Evolutionary conservation across 2,113 vertebrate genomes (phyloP).

Genomic region (Okapia johnstoni): DNA sequence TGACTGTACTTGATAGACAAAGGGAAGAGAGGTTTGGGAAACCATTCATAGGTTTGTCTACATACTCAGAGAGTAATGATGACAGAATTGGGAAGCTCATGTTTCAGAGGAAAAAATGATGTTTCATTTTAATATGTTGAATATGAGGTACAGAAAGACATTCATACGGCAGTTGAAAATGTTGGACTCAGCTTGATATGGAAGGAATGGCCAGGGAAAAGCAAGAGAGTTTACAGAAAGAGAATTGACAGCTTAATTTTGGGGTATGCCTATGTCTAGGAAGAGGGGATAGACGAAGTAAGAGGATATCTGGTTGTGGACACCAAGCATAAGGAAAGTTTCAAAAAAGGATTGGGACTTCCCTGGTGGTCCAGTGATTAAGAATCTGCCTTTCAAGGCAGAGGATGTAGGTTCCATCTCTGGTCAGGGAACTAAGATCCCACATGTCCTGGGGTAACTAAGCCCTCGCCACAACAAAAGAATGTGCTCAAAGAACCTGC

Average conservation of each 20-base stretch:
- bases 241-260: neutral
- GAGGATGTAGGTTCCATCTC: neutral
- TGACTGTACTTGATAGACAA: neutral
- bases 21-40: constrained; percentile 16
- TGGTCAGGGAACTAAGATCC: neutral
- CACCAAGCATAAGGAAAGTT: neutral
- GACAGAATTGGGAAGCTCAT: neutral
- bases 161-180: neutral
- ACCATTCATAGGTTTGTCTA: neutral
- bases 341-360: neutral
- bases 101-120: constrained; percentile 11
- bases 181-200: neutral
- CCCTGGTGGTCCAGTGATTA: neutral
- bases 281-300: neutral
- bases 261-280: neutral
- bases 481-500: neutral
- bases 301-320: neutral
- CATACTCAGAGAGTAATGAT: neutral
- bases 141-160: neutral
- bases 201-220: neutral
- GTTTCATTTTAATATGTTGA: neutral
- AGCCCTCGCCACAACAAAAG: neutral
- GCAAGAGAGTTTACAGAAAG: neutral
- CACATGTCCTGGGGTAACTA: neutral
- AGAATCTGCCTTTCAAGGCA: neutral